These are phyloP conservation scores for Lasioglossum morio DNA, from an alignment of 2,888 invertebrate species.

Conservation along the genomic window DNA sequence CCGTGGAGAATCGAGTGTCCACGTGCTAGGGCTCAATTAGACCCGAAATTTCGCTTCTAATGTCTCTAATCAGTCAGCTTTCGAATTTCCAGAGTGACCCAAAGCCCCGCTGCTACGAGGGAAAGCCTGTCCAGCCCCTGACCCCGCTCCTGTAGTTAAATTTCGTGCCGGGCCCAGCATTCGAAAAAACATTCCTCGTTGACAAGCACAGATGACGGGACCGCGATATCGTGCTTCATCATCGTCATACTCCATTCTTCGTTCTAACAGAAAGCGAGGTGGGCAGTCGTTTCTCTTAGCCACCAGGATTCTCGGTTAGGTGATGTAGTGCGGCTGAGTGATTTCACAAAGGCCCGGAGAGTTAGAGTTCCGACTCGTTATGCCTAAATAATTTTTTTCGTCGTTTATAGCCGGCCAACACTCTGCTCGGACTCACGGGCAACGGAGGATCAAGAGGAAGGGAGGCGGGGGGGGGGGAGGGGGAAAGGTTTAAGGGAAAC, in stretches of 20 bases:
- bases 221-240: slow-evolving; percentile 62
- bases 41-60: neutral
- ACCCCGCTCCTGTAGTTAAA: neutral
- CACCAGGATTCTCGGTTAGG: slow-evolving; percentile 53
- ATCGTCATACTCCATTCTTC: slow-evolving; percentile 65
- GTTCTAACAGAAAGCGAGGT: slow-evolving; percentile 66
- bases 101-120: neutral
- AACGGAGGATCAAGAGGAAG: neutral
- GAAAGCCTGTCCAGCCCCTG: neutral
- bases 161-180: slow-evolving; percentile 21
- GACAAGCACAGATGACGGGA: slow-evolving; percentile 63
- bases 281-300: slow-evolving; percentile 66
- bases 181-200: slow-evolving; percentile 59
- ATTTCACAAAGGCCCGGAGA: slow-evolving; percentile 68
- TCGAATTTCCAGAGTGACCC: neutral
- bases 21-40: slow-evolving; percentile 2
- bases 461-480: slow-evolving; percentile 24
- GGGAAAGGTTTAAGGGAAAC: slow-evolving; percentile 40
- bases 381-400: slow-evolving; percentile 72
- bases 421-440: neutral
- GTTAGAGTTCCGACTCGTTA: slow-evolving; percentile 66
- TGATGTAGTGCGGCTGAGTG: slow-evolving; percentile 72
- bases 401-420: slow-evolving; percentile 52
- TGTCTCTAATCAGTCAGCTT: slow-evolving; percentile 6
- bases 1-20: neutral